Base-by-base conservation (phyloP, 2,797 vertebrate species). In the Pseudomugil gertrudae region DNA sequence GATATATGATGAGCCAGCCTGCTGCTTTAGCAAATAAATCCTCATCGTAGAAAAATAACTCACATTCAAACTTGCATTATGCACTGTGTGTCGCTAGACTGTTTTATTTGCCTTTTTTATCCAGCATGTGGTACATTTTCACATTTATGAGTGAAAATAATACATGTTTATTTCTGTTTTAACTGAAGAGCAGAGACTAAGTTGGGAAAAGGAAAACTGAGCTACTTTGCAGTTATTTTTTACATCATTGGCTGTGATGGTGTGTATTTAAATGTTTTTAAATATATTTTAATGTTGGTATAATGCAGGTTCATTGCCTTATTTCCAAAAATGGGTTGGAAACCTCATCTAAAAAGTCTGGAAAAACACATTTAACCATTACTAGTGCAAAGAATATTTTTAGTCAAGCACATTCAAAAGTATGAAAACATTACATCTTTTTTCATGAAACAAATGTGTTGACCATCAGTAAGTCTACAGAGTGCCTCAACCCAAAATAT, bases 11-110 rank as follows among this genome's bases (percentile, higher is more conserved):
- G 35, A 69, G 47, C 36, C 24, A 30, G 54, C 45, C 48, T 33
- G 36, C 55, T 78, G 59, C 40, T 72, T 76, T 76, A 62, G 70
- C 75, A 68, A 72, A 84, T 82, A 80, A 73, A 80, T 50, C n/a
- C 8, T 54, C 40, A 40, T 38, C 17, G 19, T 61, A 66, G 50
- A 57, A 56, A 66, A 35, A 3, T 1, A 2, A 30, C 24, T 6
- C 19, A 51, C 2, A 14, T 65, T 59, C 19, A 45, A 67, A 56
- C 56, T 1, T 24, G 9, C 51, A 38, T 53, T 14, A 15, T 32
- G 27, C 19, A 45, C 8, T 45, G 40, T n/a, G 40, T 45, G 2
- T n/a, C n/a, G 40, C 40, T 17, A 19, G 5, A 3, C 7, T 13
- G 40, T 4, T 50, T 27, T 9, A 2, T 24, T 9, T 1, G 14